phyloP scores from a whole-genome alignment of 2,797 vertebrate genomes.

The Manis crassicaudata region DNA sequence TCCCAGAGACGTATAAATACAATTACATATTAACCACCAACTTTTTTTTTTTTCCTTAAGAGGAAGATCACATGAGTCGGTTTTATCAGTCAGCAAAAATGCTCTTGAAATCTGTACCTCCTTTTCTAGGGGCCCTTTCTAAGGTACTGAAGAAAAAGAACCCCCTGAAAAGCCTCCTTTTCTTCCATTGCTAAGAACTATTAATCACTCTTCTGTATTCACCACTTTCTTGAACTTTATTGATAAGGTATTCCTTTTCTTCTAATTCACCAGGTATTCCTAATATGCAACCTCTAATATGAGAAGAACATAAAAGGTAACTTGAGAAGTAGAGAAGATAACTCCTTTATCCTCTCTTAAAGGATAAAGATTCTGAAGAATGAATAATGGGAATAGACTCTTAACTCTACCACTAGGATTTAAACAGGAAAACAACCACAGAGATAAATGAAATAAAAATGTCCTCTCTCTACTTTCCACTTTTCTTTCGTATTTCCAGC shows the following conservation, averaged over 20 bases:
- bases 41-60: neutral
- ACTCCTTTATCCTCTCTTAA: neutral
- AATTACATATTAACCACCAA: neutral
- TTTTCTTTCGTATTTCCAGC: conserved; percentile 15
- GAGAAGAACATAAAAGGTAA: neutral
- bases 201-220: neutral
- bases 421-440: conserved; percentile 16
- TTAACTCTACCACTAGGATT: conserved; percentile 4
- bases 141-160: neutral
- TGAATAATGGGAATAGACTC: neutral
- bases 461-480: neutral
- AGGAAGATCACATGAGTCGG: neutral
- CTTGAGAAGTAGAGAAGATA: conserved; percentile 46
- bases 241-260: neutral
- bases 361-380: conserved; percentile 46
- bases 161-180: neutral
- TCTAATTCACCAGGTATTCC: neutral
- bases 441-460: neutral
- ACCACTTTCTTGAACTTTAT: conserved; percentile 58
- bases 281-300: neutral
- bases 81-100: neutral
- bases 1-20: neutral
- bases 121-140: neutral
- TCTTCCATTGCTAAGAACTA: neutral
- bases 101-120: neutral